phyloP scores from a whole-genome alignment of 2,888 invertebrate species.

The Mechanitis mazaeus region DNA sequence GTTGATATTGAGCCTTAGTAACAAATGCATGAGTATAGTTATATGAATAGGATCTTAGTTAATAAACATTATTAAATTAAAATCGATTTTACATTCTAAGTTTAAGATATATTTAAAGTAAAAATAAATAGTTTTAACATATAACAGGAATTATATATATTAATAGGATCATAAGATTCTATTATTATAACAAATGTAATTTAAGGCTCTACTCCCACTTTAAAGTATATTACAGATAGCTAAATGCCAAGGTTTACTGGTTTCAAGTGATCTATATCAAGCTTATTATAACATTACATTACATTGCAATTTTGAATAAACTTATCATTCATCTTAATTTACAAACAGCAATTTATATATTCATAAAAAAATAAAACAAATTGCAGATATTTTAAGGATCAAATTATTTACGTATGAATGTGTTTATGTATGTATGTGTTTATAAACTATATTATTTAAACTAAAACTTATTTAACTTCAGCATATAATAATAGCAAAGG shows the following conservation, averaged over 20 bases:
- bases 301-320: not conserved
- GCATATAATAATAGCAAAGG: constrained; percentile 18
- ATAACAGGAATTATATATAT: too few relatives aligned
- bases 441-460: constrained; percentile 4
- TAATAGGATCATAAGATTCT: not conserved
- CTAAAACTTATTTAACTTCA: constrained; percentile 4
- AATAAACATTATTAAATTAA: too few relatives aligned
- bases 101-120: too few relatives aligned
- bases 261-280: constrained; percentile 37
- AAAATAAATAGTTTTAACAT: too few relatives aligned
- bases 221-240: constrained; percentile 20
- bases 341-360: not conserved
- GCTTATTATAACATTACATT: constrained; percentile 17
- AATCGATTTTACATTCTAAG: too few relatives aligned
- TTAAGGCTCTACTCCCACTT: constrained; percentile 8
- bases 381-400: too few relatives aligned
- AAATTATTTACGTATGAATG: too few relatives aligned
- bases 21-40: too few relatives aligned
- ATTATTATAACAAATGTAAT: not conserved
- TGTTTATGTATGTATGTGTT: too few relatives aligned
- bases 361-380: too few relatives aligned
- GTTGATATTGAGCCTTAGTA: too few relatives aligned
- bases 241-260: constrained; percentile 41
- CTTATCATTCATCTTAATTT: not conserved
- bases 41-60: too few relatives aligned